Percentiles rank a stretch among this genome's conserved stretches.
Evolutionary conservation across 2,797 vertebrate species (phyloP).

Genomic region (Austrolebias charrua): DNA sequence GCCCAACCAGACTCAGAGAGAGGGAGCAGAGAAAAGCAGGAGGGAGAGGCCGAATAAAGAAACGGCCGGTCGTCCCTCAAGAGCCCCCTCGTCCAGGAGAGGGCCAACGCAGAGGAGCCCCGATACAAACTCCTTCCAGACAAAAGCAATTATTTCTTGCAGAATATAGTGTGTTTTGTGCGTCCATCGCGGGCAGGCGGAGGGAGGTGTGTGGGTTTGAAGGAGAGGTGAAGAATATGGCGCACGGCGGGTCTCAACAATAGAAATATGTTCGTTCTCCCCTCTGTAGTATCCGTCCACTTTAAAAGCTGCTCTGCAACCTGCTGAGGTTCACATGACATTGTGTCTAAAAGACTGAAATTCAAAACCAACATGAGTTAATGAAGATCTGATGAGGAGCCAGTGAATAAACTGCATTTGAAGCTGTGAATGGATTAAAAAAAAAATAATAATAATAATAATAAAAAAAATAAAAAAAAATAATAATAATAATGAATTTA

Average conservation of each 20-base stretch:
- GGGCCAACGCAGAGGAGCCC: conserved; percentile 73
- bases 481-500: too few species aligned
- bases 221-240: conserved; percentile 71
- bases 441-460: too few species aligned
- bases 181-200: conserved; percentile 60
- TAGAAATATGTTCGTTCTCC: conserved; percentile 65
- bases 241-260: conserved; percentile 67
- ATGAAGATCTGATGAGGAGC: neutral
- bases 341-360: conserved; percentile 11
- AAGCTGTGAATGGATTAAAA: too few species aligned
- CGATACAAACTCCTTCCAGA: conserved; percentile 89
- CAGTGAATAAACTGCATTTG: too few species aligned
- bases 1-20: conserved; percentile 60
- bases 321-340: conserved; percentile 64
- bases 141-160: conserved; percentile 98
- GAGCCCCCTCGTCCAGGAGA: conserved; percentile 70
- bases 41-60: conserved; percentile 61
- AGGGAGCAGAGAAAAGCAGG: conserved; percentile 32
- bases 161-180: conserved; percentile 81
- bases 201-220: conserved; percentile 56
- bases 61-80: conserved; percentile 81
- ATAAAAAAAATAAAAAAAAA: too few species aligned
- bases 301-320: conserved; percentile 51
- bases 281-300: conserved; percentile 60
- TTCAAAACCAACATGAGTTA: neutral